These are phyloP conservation scores for Cylindroiulus punctatus DNA, from an alignment of 2,888 invertebrate species.

Conservation along the genomic window DNA sequence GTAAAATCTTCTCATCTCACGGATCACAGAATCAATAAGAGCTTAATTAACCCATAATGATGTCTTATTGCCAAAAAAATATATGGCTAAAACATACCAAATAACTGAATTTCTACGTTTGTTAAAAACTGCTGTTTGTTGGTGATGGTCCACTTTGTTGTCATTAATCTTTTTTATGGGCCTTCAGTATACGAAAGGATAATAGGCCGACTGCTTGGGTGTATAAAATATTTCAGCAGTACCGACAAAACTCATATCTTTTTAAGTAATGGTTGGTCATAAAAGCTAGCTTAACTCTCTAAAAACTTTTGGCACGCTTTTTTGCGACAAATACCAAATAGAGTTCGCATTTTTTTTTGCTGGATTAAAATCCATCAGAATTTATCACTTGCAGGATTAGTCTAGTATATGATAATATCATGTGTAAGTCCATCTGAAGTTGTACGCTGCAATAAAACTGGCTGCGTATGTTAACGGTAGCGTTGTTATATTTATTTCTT, in stretches of 20 bases:
- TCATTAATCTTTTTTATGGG: constrained; percentile 45
- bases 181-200: constrained; percentile 42
- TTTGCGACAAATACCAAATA: not conserved
- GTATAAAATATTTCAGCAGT: constrained; percentile 16
- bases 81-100: not conserved
- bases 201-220: constrained; percentile 1
- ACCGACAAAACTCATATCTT: constrained; percentile 29
- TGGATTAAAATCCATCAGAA: constrained; percentile 47
- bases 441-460: not conserved
- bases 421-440: not conserved
- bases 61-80: not conserved
- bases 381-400: constrained; percentile 24
- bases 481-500: not conserved
- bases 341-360: constrained; percentile 17
- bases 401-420: constrained; percentile 42
- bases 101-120: constrained; percentile 17
- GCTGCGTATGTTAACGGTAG: not conserved
- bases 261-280: constrained; percentile 43
- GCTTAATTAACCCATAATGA: constrained; percentile 24
- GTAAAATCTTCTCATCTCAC: not conserved
- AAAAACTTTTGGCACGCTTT: constrained; percentile 12
- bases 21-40: constrained; percentile 16
- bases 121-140: constrained; percentile 2
- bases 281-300: constrained; percentile 42
- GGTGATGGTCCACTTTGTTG: constrained; percentile 46